Conservation (phyloP, 2,797 vertebrate genomes). For the Danionella dracula region DNA sequence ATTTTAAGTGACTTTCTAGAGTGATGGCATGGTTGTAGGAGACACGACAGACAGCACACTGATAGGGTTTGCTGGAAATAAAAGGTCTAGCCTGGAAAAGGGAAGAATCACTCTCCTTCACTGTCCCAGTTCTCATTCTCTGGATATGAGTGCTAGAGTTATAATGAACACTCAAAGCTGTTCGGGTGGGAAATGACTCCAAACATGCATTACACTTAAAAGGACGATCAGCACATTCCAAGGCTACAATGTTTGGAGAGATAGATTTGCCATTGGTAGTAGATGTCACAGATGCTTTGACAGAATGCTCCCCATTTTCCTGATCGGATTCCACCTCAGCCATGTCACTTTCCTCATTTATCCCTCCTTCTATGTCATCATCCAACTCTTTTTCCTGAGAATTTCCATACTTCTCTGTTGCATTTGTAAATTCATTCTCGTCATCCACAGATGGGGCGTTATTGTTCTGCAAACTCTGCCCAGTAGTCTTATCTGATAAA, state of each 20-base stretch:
- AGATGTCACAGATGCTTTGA: constrained; percentile 56
- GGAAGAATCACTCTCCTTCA: constrained; percentile 56
- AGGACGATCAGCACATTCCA: constrained; percentile 59
- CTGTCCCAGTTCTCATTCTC: constrained; percentile 77
- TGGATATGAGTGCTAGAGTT: constrained; percentile 86
- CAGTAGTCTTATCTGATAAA: constrained; percentile 59
- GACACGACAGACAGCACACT: constrained; percentile 84
- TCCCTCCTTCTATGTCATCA: constrained; percentile 54
- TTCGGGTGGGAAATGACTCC: constrained; percentile 83
- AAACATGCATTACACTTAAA: constrained; percentile 87
- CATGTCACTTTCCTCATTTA: constrained; percentile 56
- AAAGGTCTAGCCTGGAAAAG: constrained; percentile 63
- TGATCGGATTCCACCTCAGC: constrained; percentile 54
- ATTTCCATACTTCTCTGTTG: constrained; percentile 31
- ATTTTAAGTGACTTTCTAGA: constrained; percentile 82
- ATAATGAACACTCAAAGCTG: constrained; percentile 84
- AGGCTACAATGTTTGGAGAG: constrained; percentile 55
- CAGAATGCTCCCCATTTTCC: constrained; percentile 52
- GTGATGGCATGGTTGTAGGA: constrained; percentile 93
- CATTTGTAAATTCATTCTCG: constrained; percentile 50
- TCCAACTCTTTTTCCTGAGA: constrained; percentile 55
- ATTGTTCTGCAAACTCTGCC: constrained; percentile 55
- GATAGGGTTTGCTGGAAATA: constrained; percentile 83
- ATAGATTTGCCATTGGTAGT: constrained; percentile 53
- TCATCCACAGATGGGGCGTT: constrained; percentile 52